These are phyloP conservation scores for Globicephala melas DNA, from an alignment of 2,113 vertebrate species.

Conservation along the genomic window DNA sequence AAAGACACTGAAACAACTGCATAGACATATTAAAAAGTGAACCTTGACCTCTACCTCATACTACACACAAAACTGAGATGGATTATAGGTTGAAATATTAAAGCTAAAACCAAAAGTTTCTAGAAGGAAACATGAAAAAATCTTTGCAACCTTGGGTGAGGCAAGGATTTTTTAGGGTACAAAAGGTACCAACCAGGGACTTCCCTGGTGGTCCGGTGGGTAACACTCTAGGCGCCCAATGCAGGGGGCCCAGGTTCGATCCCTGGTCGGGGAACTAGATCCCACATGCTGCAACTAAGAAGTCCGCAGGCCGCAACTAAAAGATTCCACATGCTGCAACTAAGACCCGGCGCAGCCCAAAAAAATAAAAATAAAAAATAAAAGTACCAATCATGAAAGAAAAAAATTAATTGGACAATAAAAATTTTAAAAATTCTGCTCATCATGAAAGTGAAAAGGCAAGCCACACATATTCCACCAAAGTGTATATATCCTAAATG, in stretches of 20 bases:
- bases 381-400: neutral
- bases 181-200: neutral
- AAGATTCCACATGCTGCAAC: no score
- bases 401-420: neutral
- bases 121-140: neutral
- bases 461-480: neutral
- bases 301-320: no score
- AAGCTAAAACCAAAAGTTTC: neutral
- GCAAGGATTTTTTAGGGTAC: neutral
- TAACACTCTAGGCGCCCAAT: no score
- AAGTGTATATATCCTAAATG: neutral
- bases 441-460: neutral
- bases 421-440: neutral
- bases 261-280: no score
- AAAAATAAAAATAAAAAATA: no score
- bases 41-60: neutral
- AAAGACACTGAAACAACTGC: neutral
- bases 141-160: neutral
- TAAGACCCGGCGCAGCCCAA: no score
- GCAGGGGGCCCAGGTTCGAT: no score
- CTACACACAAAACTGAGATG: neutral
- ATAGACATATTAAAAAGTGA: neutral
- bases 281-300: no score
- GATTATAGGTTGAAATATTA: neutral
- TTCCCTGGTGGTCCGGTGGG: no score